Evolutionary conservation across 2,888 invertebrate species (phyloP).

Genomic region (Meloe dianella): DNA sequence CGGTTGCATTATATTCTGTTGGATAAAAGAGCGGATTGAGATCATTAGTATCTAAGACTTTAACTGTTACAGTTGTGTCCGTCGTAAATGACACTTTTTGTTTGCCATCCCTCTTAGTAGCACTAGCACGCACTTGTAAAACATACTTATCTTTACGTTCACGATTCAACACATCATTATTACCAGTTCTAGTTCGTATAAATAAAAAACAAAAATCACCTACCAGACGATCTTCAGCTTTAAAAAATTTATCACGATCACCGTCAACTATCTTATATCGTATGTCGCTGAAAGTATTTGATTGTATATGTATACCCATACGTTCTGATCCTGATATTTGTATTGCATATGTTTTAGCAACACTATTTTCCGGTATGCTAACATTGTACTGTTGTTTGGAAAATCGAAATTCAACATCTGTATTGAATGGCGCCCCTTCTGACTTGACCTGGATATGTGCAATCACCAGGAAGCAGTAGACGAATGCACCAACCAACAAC

Average conservation of each 20-base stretch:
- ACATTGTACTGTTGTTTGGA: slow-evolving; percentile 80
- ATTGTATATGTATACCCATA: slow-evolving; percentile 76
- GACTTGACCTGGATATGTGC: slow-evolving; percentile 46
- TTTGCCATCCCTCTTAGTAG: slow-evolving; percentile 65
- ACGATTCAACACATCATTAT: slow-evolving; percentile 88
- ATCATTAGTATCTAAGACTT: slow-evolving; percentile 86
- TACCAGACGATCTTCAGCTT: slow-evolving; percentile 85
- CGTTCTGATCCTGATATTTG: slow-evolving; percentile 74
- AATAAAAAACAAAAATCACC: slow-evolving; percentile 95
- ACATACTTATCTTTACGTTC: slow-evolving; percentile 87
- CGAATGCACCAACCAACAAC: slow-evolving; percentile 54
- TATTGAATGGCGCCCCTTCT: slow-evolving; percentile 43
- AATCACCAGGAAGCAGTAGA: slow-evolving; percentile 55
- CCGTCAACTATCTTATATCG: slow-evolving; percentile 88
- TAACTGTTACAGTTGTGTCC: slow-evolving; percentile 75
- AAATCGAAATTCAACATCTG: slow-evolving; percentile 69
- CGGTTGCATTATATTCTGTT: slow-evolving; percentile 83
- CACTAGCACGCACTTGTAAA: slow-evolving; percentile 76
- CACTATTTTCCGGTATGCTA: slow-evolving; percentile 90
- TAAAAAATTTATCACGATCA: slow-evolving; percentile 89
- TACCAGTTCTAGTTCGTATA: slow-evolving; percentile 86
- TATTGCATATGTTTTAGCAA: slow-evolving; percentile 84
- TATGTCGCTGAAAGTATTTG: slow-evolving; percentile 63
- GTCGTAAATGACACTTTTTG: slow-evolving; percentile 70
- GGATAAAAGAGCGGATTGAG: slow-evolving; percentile 93